Base-by-base conservation (phyloP, 2,113 vertebrate genomes). In the Philantomba maxwellii region DNA sequence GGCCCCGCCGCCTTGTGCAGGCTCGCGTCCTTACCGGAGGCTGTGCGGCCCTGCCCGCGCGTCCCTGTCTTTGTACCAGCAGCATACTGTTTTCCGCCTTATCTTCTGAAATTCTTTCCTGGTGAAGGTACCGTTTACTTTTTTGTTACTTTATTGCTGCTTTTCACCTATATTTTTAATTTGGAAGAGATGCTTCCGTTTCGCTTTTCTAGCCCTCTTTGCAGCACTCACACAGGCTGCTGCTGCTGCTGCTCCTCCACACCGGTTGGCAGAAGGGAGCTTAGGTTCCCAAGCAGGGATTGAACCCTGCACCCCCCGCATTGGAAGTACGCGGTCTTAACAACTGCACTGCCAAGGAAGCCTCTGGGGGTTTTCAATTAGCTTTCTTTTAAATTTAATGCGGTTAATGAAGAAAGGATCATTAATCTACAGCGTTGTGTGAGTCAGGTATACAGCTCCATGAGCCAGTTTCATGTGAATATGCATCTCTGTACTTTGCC, bases 21-120 rank as follows among this genome's bases (percentile, higher is more conserved):
- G 19, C 82, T 26, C 1, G 15, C 55, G 1, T 5, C 36, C 25
- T 84, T 5, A 3, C 36, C 21, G 2, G 82, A 30, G 9, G 1
- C 49, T 14, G 1, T 8, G 25, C 39, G 43, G 6, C 49, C 5
- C 0, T 36, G 3, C 8, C 1, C 6, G 14, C n/a, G 33, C 15
- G 11, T 17, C 0, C 9, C 36, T 75, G 36, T 7, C 23, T 75
- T 2, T 43, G 70, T 43, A 14, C 39, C 39, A 75, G 70, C 70
- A 30, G 1, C 28, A 1, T 15, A 23, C 25, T 77, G 26, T 5
- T 15, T 17, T 47, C 53, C 4, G 2, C 14, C 15, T 80, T 45
- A 16, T 66, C 57, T 43, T 64, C 16, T 43, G 51, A n/a, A 49
- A 5, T 57, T 57, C 5, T 70, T 91, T 12, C 30, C n/a, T 55